Conservation (phyloP, 2,113 vertebrate species). For the Caloenas nicobarica region DNA sequence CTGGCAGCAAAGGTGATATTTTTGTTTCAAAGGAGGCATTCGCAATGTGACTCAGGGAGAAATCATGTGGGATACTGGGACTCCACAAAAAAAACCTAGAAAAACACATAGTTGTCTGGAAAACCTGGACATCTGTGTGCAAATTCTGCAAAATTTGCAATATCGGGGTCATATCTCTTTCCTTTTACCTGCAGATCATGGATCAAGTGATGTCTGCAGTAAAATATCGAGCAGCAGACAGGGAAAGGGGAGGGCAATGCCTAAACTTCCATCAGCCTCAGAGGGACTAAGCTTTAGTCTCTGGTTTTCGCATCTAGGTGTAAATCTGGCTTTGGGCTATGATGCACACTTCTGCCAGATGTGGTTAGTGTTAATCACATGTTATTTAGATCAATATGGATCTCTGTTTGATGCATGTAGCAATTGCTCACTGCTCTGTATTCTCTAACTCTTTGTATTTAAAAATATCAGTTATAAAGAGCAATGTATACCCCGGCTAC, state of each 20-base stretch:
- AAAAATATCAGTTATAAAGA: background rate
- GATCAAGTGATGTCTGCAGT: background rate
- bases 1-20: background rate
- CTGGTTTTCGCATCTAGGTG: background rate
- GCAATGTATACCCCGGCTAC: background rate
- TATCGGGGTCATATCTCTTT: background rate
- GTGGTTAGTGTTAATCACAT: background rate
- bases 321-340: background rate
- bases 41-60: background rate
- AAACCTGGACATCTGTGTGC: background rate
- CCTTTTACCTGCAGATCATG: background rate
- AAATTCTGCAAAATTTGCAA: background rate
- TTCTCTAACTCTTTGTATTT: background rate
- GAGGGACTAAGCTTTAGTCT: background rate
- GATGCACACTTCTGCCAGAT: background rate
- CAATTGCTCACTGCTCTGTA: background rate
- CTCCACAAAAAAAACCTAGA: background rate
- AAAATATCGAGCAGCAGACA: background rate
- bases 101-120: background rate
- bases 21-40: conserved; percentile 22
- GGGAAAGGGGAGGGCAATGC: background rate
- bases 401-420: background rate
- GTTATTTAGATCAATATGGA: background rate
- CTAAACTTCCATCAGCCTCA: background rate
- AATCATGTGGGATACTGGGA: background rate